These are phyloP conservation scores for Corydoras maculifer DNA, from an alignment of 2,113 vertebrate species.

Conservation along the genomic window DNA sequence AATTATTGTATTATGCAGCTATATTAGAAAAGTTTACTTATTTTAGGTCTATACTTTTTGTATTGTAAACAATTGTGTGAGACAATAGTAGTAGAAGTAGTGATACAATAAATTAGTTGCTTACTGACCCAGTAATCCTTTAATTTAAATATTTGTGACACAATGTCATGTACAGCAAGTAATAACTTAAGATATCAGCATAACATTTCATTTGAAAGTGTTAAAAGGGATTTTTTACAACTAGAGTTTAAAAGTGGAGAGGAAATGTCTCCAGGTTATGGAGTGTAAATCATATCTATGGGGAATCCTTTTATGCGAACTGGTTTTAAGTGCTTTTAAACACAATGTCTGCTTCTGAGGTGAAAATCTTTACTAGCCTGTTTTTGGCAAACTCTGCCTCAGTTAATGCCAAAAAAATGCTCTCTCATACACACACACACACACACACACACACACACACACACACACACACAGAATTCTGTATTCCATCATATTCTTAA, in stretches of 20 bases:
- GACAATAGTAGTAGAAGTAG: too few relatives aligned
- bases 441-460: not conserved
- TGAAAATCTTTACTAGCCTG: constrained; percentile 2
- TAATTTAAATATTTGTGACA: too few relatives aligned
- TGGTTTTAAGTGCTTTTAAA: not conserved
- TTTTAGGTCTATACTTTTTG: too few relatives aligned
- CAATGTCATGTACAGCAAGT: too few relatives aligned
- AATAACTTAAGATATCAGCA: too few relatives aligned
- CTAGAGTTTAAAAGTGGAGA: not conserved
- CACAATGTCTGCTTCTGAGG: not conserved
- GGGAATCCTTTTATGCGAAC: not conserved
- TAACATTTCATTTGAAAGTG: not conserved
- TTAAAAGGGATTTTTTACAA: not conserved
- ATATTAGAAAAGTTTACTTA: too few relatives aligned
- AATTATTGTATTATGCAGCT: too few relatives aligned
- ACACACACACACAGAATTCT: not conserved
- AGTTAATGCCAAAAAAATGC: not conserved
- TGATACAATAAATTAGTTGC: too few relatives aligned
- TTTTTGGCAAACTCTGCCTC: not conserved
- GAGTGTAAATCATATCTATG: not conserved
- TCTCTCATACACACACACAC: not conserved
- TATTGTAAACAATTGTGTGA: too few relatives aligned
- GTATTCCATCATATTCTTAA: too few relatives aligned
- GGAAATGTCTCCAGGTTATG: not conserved
- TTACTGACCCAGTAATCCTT: too few relatives aligned